A percentile compares a stretch with the other conserved stretches of the same genome.
Evolutionary conservation across 2,888 invertebrate genomes (phyloP).

Genomic region (Drosophila tripunctata): DNA sequence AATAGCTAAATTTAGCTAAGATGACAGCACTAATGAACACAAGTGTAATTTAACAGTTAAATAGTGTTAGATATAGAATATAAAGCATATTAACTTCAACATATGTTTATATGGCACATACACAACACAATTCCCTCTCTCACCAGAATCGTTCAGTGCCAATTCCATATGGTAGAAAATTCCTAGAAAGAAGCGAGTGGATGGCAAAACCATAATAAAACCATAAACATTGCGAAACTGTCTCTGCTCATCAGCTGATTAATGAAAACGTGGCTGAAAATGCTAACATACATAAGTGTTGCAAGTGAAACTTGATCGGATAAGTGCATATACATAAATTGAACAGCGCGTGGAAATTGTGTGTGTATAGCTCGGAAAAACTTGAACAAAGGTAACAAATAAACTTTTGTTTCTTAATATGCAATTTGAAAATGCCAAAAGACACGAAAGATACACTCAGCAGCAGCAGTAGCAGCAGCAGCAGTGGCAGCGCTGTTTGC

Average conservation of each 20-base stretch:
- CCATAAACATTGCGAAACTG: neutral
- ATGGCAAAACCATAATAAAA: neutral
- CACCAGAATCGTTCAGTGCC: neutral
- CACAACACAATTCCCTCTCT: too few species aligned
- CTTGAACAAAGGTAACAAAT: conserved; percentile 8
- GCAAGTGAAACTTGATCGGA: conserved; percentile 54
- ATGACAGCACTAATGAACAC: neutral
- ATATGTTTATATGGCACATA: neutral
- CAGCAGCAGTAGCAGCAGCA: neutral
- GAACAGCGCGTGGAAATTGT: conserved; percentile 43
- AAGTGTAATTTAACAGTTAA: neutral
- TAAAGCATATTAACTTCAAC: neutral
- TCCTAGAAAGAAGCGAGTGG: neutral
- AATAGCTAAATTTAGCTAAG: too few species aligned
- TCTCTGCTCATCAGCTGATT: neutral
- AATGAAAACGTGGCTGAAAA: neutral
- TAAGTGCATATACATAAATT: conserved; percentile 38
- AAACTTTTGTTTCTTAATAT: conserved; percentile 6
- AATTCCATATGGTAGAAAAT: conserved; percentile 15
- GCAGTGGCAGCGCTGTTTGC: conserved; percentile 46
- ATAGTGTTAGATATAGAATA: neutral
- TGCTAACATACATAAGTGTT: too few species aligned
- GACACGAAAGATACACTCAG: conserved; percentile 45
- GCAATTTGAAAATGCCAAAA: conserved; percentile 49
- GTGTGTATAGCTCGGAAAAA: conserved; percentile 31